Evolutionary conservation across 2,888 invertebrate genomes (phyloP), one percentile per base, ranked within the genome.

Genomic region (Leistus spinibarbis): DNA sequence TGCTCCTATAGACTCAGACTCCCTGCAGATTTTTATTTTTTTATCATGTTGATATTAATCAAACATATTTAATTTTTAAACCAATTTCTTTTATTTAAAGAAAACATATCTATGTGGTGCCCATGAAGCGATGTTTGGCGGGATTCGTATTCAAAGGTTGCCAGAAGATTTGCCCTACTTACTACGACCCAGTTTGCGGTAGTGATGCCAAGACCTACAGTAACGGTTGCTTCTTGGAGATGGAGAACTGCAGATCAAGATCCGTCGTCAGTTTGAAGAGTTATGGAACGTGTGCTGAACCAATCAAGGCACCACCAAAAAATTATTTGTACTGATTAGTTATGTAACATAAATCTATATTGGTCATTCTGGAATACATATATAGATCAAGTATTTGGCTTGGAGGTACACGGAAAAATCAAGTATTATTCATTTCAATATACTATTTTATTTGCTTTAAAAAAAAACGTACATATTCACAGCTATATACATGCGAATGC

Each of bases 141-240:
- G 92, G 94, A 73, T 95, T 96, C 87, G 91, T 93, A 81, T 95
- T 95, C 86, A 90, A 92, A 63, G 96, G 96, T 66, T 96, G 96
- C 82, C 93, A 94, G 65, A 91, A 93, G 81, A 95, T 96, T 79
- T 96, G 96, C 81, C 93, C 95, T 7, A 89, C 93, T 0, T 93
- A 94, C 80, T 96, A 92, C 86, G 95, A 96, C 82, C 96, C 96
- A 0, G 95, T 97, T 4, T 97, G 97, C 84, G 97, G 96, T n/a
- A 94, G 93, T 1, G 97, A 97, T 83, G 91, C 91, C 77, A 95
- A 93, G 88, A 97, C 97, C 0, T 97, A 97, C 89, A 94, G 96
- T 82, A 97, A 97, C 86, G 93, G 93, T 80, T 97, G 97, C 85
- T 95, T 96, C 89, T 87, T 97, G 81, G 93, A 95, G 83, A 93